These are phyloP conservation scores for Urechis unicinctus DNA, from an alignment of 2,888 invertebrate genomes.

Conservation along the genomic window DNA sequence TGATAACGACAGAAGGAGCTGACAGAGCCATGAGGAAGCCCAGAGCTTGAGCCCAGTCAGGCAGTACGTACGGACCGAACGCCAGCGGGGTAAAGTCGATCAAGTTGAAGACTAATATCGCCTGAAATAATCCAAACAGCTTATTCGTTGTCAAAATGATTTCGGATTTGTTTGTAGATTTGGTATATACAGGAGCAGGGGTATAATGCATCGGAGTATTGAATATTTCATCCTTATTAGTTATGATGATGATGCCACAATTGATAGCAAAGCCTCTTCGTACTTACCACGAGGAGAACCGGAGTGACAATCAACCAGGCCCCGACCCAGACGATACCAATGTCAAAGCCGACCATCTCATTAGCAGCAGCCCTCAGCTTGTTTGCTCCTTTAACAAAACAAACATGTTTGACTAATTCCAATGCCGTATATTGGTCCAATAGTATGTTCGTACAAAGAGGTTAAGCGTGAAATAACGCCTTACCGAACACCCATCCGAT, in stretches of 20 bases:
- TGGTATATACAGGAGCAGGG: too few relatives aligned
- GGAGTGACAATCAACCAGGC: constrained; percentile 20
- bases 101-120: constrained; percentile 15
- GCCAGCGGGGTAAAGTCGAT: constrained; percentile 10
- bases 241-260: too few relatives aligned
- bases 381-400: constrained; percentile 10
- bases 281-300: constrained; percentile 18
- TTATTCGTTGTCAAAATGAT: too few relatives aligned
- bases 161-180: too few relatives aligned
- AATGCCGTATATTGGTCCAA: too few relatives aligned
- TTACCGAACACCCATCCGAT: constrained; percentile 24
- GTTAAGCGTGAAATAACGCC: neutral
- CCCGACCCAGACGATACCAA: constrained; percentile 17
- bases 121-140: constrained; percentile 6
- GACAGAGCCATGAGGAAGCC: constrained; percentile 20
- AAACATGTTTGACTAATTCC: too few relatives aligned
- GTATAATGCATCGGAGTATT: too few relatives aligned
- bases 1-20: constrained; percentile 10
- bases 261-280: neutral
- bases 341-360: constrained; percentile 17
- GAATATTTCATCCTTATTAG: too few relatives aligned
- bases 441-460: neutral
- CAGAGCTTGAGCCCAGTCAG: constrained; percentile 17
- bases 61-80: constrained; percentile 8
- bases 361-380: constrained; percentile 16